Evolutionary conservation across 2,113 vertebrate genomes (phyloP), one percentile per base, ranked within the genome.

Genomic region (Scortum barcoo): DNA sequence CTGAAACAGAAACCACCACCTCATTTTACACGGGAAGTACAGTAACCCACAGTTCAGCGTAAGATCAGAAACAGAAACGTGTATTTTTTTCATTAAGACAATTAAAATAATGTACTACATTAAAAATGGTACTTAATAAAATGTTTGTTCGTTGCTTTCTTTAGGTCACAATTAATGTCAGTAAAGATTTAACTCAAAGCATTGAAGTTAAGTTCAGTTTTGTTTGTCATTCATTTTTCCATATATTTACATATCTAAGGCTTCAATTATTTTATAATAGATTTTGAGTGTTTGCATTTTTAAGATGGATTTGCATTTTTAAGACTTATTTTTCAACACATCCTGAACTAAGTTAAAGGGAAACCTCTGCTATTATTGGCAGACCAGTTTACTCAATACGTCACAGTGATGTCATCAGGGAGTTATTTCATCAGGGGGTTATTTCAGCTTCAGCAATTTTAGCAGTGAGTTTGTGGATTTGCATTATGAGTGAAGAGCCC

Each of bases 21-120:
- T 48, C 26, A 36, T 58, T 54, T 72, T 33, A 22, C 4, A n/a
- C 1, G 13, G 71, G 44, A 83, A 71, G 80, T 78, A 38, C 46
- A 62, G 38, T 14, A 28, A 44, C 61, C 22, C 66, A 10, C 22
- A 56, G 30, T 24, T 56, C 3, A 71, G 50, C 24, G 36, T 7
- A 54, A 65, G 13, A 19, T 54, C 7, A 44, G 73, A 51, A 76
- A 70, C 24, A 48, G 12, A 76, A 36, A 50, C 0, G 1, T 13
- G 14, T 36, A 36, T 36, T 13, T 8, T 38, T 38, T 40, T 14
- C 28, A 50, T 60, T 50, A 26, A 20, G 42, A 33, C n/a, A 54
- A 17, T 28, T 1, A 24, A 62, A 51, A 44, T 22, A 10, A 48
- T 73, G 12, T 0, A 46, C 5, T 38, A 36, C 14, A n/a, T 20